These are phyloP conservation scores for Agonopterix subpropinquella DNA, from an alignment of 2,888 invertebrate genomes.

Conservation along the genomic window DNA sequence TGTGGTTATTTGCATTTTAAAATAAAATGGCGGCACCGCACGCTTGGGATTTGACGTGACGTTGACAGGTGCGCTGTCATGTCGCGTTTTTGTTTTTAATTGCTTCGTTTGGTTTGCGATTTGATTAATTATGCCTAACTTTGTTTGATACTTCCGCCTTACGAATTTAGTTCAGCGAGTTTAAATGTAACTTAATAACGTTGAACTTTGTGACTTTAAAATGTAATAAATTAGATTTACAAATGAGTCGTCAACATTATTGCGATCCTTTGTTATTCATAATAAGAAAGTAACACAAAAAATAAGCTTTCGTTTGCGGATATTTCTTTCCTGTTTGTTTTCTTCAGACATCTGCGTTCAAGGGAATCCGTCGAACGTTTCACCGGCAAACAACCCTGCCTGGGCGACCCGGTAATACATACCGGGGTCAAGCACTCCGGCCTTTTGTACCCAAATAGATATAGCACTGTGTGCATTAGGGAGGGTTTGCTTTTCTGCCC, in stretches of 20 bases:
- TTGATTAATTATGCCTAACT: slow-evolving; percentile 22
- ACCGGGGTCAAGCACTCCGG: slow-evolving; percentile 57
- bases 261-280: not conserved
- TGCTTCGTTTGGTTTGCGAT: slow-evolving; percentile 27
- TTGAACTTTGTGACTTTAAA: not conserved
- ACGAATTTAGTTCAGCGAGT: not conserved
- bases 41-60: slow-evolving; percentile 53
- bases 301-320: slow-evolving; percentile 10
- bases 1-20: slow-evolving; percentile 64
- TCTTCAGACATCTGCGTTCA: slow-evolving; percentile 8
- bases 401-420: slow-evolving; percentile 20
- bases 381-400: slow-evolving; percentile 27
- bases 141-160: not conserved
- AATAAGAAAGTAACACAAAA: not conserved
- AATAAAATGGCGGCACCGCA: slow-evolving; percentile 55
- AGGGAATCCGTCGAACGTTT: slow-evolving; percentile 24
- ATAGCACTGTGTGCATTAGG: slow-evolving; percentile 63
- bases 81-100: slow-evolving; percentile 36
- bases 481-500: slow-evolving; percentile 52
- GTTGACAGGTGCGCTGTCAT: slow-evolving; percentile 59
- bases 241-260: not conserved
- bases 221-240: too few species aligned
- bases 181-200: not conserved
- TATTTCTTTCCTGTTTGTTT: slow-evolving; percentile 10
- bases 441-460: slow-evolving; percentile 63